Base-by-base conservation (phyloP, 2,113 vertebrate genomes). In the Thomomys bottae region DNA sequence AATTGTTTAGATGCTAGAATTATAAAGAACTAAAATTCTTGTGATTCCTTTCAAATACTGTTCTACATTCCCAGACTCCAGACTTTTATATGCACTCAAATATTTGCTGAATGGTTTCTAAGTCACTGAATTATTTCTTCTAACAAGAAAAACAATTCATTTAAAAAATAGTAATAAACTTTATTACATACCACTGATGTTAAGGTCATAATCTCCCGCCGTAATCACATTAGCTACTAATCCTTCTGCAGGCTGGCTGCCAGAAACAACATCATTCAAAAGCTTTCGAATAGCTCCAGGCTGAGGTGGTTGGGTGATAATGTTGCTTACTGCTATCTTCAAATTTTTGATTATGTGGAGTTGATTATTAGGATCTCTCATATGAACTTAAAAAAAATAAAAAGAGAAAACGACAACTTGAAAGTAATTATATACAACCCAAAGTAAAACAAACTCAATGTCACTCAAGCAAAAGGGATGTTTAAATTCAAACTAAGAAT, bases 281-380 rank as follows among this genome's bases (percentile, higher is more conserved):
- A 98, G 97, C 59, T 98, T 98, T 4, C 98, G 98, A 86, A 99
- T 95, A 59, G 97, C 96, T 66, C 96, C 94, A 0, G 98, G 90
- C 32, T 98, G 96, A 84, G 97, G 98, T 6, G 98, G 97, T 23
- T 97, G 98, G 3, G 98, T 99, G 88, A 98, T 96, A 90, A 99
- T 97, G 93, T 98, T 99, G 97, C 98, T 99, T 83, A 99, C 98
- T 66, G 98, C 98, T 88, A 99, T 99, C 95, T 99, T 99, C 97
- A 99, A 96, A 96, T 99, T 99, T 97, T 99, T 99, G 92, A 99
- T 99, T 85, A 98, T 95, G 64, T 99, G 99, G 95, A 99, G 97
- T 93, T 99, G 99, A 97, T 99, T 99, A 98, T 99, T 99, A 83
- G 99, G 99, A 97, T 99, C 99, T 96, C 99, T 98, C 98, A 99